Base-by-base conservation (phyloP, 2,888 invertebrate genomes). In the Theretra japonica region DNA sequence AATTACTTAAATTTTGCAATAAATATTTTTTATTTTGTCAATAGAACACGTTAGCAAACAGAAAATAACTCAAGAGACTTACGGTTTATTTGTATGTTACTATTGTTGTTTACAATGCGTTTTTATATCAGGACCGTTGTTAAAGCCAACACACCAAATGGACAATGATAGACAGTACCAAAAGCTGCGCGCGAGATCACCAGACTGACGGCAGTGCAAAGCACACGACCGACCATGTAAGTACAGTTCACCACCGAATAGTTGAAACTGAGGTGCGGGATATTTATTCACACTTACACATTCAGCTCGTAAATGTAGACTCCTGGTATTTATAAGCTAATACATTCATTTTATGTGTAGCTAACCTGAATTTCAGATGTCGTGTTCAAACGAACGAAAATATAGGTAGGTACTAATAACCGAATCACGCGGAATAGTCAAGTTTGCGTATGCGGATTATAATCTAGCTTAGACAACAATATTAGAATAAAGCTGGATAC, bases 181-280 rank as follows among this genome's bases (percentile, higher is more conserved):
- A 58, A 70, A 68, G 59, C 76, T 80, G 77, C 84, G 84, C 83
- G 78, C 70, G 84, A 78, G 77, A 77, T 75, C 72, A 79, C 77
- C 65, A 74, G 73, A 83, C 84, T 83, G 83, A 76, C 80, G 71
- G 68, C 68, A 73, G 74, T 33, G 69, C 73, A 69, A 73, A 75
- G 69, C 78, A 76, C 76, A 77, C 77, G 76, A 50, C 60, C 71
- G 62, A 72, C 48, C 19, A 65, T n/a, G 65, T 72, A 68, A 68
- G 50, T 68, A 68, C 68, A 19, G 60, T 41, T 69, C 59, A 73
- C 71, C 72, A 69, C 70, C 75, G 73, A 74, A 70, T 70, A 68
- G 72, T 60, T 73, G 33, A 48, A 48, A 60, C 33, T 25, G 48
- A 56, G 48, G 30, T 41, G 41, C 41, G 41, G 58, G 57, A 56